These are phyloP conservation scores for Microcebus jonahi DNA, from an alignment of 2,113 vertebrate species.

Conservation along the genomic window DNA sequence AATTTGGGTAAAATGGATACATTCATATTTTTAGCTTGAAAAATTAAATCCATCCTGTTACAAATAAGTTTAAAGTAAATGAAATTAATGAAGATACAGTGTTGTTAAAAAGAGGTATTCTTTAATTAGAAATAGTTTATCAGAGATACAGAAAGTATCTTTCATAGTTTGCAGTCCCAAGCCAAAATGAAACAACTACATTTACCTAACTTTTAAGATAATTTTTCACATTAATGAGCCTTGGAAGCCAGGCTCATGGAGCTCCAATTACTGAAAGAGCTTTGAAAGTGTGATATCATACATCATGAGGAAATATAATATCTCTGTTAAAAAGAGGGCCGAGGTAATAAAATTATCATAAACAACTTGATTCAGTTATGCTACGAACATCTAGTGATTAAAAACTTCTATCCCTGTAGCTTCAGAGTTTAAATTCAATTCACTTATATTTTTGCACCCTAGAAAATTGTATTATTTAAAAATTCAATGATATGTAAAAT, in stretches of 20 bases:
- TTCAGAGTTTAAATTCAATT: slow-evolving; percentile 60
- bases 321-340: slow-evolving; percentile 61
- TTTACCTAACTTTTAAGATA: slow-evolving; percentile 60
- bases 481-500: slow-evolving; percentile 76
- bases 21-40: slow-evolving; percentile 22
- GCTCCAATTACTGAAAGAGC: slow-evolving; percentile 68
- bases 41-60: not conserved
- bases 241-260: slow-evolving; percentile 56
- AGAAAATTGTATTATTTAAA: slow-evolving; percentile 74
- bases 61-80: not conserved
- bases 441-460: slow-evolving; percentile 58
- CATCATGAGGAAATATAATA: slow-evolving; percentile 70
- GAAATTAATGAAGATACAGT: not conserved
- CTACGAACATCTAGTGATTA: slow-evolving; percentile 75
- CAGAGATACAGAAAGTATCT: not conserved
- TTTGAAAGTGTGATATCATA: slow-evolving; percentile 37
- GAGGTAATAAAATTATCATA: slow-evolving; percentile 77
- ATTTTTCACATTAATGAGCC: slow-evolving; percentile 75
- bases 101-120: not conserved
- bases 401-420: slow-evolving; percentile 58
- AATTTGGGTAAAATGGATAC: not conserved
- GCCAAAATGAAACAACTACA: slow-evolving; percentile 46
- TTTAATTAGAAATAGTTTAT: slow-evolving; percentile 7
- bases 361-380: slow-evolving; percentile 72
- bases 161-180: slow-evolving; percentile 28